Conservation (phyloP, 1,140 invertebrate species). For the Neodiprion virginianus region DNA sequence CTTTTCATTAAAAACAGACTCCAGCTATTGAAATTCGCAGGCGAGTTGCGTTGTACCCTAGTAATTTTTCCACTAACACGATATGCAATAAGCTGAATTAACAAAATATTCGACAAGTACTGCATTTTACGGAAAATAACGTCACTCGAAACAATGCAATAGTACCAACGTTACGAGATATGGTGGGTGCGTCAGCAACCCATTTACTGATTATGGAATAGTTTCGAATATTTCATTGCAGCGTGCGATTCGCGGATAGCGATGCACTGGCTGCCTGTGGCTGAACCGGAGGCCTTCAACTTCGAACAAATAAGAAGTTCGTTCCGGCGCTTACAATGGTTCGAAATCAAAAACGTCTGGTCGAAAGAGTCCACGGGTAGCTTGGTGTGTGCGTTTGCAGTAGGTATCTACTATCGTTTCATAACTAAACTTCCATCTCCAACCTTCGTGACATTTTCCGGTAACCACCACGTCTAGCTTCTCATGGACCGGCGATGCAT, state of each 20-base stretch:
- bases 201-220: background rate
- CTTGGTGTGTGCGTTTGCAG: background rate
- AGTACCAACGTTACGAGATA: background rate
- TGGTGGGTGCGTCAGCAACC: background rate
- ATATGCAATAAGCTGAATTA: background rate
- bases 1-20: too few species aligned
- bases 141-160: background rate
- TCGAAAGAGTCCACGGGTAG: conserved; percentile 53
- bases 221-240: background rate
- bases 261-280: conserved; percentile 26
- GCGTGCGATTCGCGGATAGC: background rate
- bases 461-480: conserved; percentile 28
- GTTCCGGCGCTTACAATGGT: conserved; percentile 53
- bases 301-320: conserved; percentile 60
- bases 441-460: conserved; percentile 61
- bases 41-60: too few species aligned
- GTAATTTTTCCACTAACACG: too few species aligned
- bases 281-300: conserved; percentile 39
- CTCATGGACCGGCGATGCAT: conserved; percentile 43
- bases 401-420: conserved; percentile 43
- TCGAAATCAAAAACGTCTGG: conserved; percentile 60
- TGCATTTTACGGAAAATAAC: too few species aligned
- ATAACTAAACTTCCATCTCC: conserved; percentile 46
- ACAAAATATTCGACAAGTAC: too few species aligned
- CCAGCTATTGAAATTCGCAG: too few species aligned